Evolutionary conservation across 2,888 invertebrate species (phyloP).

Genomic region (Drosophila histrio): DNA sequence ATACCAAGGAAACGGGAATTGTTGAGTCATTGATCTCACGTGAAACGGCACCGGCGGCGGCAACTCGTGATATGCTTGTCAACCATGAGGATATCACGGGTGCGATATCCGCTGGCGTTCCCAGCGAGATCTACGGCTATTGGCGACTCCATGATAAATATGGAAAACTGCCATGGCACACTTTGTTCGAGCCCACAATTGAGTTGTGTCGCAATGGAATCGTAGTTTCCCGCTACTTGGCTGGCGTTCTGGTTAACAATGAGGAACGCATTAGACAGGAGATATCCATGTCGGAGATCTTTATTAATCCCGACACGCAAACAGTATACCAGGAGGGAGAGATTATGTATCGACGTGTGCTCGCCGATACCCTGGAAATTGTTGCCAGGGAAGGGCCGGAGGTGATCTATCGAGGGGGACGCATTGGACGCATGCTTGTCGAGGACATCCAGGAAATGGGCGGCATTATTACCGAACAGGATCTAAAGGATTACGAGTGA

Average conservation of each 20-base stretch:
- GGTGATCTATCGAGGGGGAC: slow-evolving; percentile 92
- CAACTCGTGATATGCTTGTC: slow-evolving; percentile 89
- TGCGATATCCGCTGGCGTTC: slow-evolving; percentile 90
- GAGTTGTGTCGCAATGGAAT: slow-evolving; percentile 90
- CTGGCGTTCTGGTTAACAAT: slow-evolving; percentile 85
- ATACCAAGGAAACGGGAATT: slow-evolving; percentile 86
- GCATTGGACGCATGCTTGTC: slow-evolving; percentile 86
- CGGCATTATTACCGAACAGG: slow-evolving; percentile 91
- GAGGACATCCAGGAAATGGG: slow-evolving; percentile 89
- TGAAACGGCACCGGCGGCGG: slow-evolving; percentile 90
- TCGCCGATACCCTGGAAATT: slow-evolving; percentile 89
- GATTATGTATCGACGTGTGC: slow-evolving; percentile 86
- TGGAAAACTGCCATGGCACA: slow-evolving; percentile 91
- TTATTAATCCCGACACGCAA: slow-evolving; percentile 86
- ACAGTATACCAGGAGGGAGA: slow-evolving; percentile 86
- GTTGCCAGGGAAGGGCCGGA: slow-evolving; percentile 89
- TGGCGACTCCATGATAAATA: slow-evolving; percentile 89
- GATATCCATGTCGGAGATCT: slow-evolving; percentile 86
- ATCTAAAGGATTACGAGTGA: slow-evolving; percentile 90
- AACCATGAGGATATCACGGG: slow-evolving; percentile 79
- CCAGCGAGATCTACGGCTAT: slow-evolving; percentile 94
- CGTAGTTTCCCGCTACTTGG: slow-evolving; percentile 88
- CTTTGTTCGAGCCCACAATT: slow-evolving; percentile 91
- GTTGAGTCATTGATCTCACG: slow-evolving; percentile 89
- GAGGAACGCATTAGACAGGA: slow-evolving; percentile 86